These are phyloP conservation scores for Drosophila differens DNA, from an alignment of 2,888 invertebrate genomes.

Conservation along the genomic window DNA sequence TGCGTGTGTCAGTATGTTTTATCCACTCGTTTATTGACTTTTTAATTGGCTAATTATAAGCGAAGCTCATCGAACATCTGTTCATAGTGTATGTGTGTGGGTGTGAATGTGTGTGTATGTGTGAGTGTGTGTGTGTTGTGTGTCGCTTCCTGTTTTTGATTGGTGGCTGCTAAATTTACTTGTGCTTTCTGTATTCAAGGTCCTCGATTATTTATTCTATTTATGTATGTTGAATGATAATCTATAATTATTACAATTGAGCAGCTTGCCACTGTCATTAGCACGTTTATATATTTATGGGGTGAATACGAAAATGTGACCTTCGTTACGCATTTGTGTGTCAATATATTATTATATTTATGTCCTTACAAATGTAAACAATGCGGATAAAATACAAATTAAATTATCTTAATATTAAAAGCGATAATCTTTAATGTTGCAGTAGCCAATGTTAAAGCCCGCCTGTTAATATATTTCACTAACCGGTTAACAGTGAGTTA, in stretches of 20 bases:
- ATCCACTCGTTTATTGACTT: constrained; percentile 57
- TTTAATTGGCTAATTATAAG: constrained; percentile 44
- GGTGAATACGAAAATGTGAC: constrained; percentile 6
- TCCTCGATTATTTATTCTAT: constrained; percentile 10
- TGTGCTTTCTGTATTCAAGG: constrained; percentile 38
- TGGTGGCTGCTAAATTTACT: constrained; percentile 40
- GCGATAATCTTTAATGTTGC: background rate
- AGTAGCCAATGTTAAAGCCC: background rate
- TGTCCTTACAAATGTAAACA: no score
- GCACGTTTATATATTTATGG: constrained; percentile 50
- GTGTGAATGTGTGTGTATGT: background rate
- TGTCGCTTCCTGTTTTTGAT: background rate
- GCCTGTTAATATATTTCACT: no score
- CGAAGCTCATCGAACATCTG: background rate
- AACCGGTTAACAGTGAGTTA: no score
- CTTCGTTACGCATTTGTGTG: constrained; percentile 16
- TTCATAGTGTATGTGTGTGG: background rate
- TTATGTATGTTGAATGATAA: constrained; percentile 14
- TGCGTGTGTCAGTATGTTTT: constrained; percentile 10
- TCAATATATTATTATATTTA: background rate
- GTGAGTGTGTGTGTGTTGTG: background rate
- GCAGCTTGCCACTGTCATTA: constrained; percentile 24
- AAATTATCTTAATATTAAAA: background rate
- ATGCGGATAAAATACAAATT: background rate
- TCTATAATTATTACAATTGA: constrained; percentile 54